Evolutionary conservation across 2,888 invertebrate genomes (phyloP), one percentile per base, ranked within the genome.

Genomic region (Hyposoter didymator): DNA sequence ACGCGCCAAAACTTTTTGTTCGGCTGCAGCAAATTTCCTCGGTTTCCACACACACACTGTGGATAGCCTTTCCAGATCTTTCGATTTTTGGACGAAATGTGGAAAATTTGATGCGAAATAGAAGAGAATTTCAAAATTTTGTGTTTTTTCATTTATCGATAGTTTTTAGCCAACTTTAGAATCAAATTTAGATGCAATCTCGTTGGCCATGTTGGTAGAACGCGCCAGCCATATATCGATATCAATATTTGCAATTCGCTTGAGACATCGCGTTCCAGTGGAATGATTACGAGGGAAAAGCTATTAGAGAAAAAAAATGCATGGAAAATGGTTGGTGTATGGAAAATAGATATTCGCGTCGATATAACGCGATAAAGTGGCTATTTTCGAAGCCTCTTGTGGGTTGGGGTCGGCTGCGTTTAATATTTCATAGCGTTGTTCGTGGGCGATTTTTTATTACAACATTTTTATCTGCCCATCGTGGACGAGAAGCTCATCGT

Each of bases 351-450:
- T 49, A 59, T 28, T 14, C 39, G 59, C 43, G 52, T 45, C 22
- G 67, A 75, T 75, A 55, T 64, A 45, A 49, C 55, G 79, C 70
- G 75, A 80, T 69, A 70, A 70, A 78, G 82, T 19, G 22, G 52
- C 70, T 85, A 82, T 85, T 85, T 85, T 85, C 70, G 75, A 64
- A 10, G 17, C 43, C 28, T 22, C 45, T 22, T 52, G 62, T 84
- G 73, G 84, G 67, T 22, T 67, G 75, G 66, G 22, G 6, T 8
- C 17, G 28, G 28, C n/a, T 43, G n/a, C 43, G 69, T 52, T 55
- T 75, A 73, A 78, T 75, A 64, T 69, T 81, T 62, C 32, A 70
- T 35, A 52, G 32, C 35, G 73, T 55, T 69, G 69, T 32, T 55
- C 17, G 72, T 67, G 55, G 67, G 47, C 59, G 81, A 55, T 69